Conservation (phyloP, 2,888 invertebrate species). For the Chrysomela aeneicollis region DNA sequence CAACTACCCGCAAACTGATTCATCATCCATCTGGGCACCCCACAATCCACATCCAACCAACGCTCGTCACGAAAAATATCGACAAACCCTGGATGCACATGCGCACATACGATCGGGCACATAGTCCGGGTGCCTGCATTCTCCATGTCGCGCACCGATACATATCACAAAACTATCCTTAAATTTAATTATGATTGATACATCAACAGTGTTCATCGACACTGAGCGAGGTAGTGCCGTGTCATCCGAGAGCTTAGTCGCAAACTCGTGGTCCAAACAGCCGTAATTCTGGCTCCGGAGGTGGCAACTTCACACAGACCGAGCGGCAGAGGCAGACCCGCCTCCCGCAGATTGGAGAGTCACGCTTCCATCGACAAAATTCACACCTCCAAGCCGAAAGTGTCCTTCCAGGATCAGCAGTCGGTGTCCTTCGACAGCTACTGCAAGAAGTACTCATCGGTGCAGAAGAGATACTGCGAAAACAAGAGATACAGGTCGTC, state of each 20-base stretch:
- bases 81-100: constrained; percentile 3
- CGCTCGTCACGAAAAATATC: not conserved
- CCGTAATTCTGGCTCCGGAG: constrained; percentile 61
- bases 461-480: constrained; percentile 39
- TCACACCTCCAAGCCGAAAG: constrained; percentile 45
- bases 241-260: constrained; percentile 39
- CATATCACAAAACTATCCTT: constrained; percentile 52
- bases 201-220: constrained; percentile 48
- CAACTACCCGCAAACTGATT: not conserved
- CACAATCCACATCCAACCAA: too few relatives aligned
- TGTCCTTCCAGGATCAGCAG: constrained; percentile 44
- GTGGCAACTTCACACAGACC: constrained; percentile 55
- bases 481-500: constrained; percentile 40
- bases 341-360: constrained; percentile 33
- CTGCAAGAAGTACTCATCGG: constrained; percentile 40
- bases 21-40: not conserved
- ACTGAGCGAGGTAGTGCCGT: constrained; percentile 47
- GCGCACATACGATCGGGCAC: not conserved
- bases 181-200: constrained; percentile 57
- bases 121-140: constrained; percentile 45
- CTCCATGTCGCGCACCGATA: constrained; percentile 56
- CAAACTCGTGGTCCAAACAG: constrained; percentile 47
- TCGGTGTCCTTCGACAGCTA: constrained; percentile 48
- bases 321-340: constrained; percentile 46
- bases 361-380: constrained; percentile 49